Conservation (phyloP, 2,113 vertebrate species). For the Callocephalon fimbriatum region DNA sequence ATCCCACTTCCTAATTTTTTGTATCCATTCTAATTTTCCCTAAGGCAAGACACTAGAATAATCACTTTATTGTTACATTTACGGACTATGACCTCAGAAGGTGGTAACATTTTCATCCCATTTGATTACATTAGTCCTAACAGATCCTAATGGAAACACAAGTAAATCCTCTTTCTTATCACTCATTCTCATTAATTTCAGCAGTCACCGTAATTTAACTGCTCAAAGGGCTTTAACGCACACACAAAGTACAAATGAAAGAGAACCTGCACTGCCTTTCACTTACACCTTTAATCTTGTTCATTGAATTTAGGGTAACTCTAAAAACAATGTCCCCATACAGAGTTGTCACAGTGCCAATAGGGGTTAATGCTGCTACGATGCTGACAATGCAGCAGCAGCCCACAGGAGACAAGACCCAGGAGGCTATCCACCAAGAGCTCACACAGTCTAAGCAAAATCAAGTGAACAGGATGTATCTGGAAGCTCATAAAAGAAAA, state of each 20-base stretch:
- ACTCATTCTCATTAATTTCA: neutral
- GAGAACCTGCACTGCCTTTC: neutral
- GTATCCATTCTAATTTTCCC: neutral
- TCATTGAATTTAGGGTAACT: neutral
- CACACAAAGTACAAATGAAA: neutral
- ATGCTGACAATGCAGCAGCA: accelerated
- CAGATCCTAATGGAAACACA: conserved; percentile 29
- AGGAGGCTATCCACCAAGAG: neutral
- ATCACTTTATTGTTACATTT: conserved; percentile 22
- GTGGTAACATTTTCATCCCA: conserved; percentile 19
- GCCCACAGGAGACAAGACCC: neutral
- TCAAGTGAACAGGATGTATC: neutral
- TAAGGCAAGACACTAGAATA: neutral
- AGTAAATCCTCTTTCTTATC: conserved; percentile 28
- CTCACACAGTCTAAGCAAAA: neutral
- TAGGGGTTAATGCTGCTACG: neutral
- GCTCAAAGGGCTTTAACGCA: neutral
- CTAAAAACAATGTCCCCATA: neutral
- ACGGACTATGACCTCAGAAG: neutral
- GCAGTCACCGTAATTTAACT: neutral
- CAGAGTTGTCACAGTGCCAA: neutral
- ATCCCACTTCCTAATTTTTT: neutral
- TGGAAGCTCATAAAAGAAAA: neutral
- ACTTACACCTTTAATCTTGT: neutral
- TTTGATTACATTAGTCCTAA: conserved; percentile 40